phyloP scores from a whole-genome alignment of 2,888 invertebrate genomes.

The Eupithecia inturbata region DNA sequence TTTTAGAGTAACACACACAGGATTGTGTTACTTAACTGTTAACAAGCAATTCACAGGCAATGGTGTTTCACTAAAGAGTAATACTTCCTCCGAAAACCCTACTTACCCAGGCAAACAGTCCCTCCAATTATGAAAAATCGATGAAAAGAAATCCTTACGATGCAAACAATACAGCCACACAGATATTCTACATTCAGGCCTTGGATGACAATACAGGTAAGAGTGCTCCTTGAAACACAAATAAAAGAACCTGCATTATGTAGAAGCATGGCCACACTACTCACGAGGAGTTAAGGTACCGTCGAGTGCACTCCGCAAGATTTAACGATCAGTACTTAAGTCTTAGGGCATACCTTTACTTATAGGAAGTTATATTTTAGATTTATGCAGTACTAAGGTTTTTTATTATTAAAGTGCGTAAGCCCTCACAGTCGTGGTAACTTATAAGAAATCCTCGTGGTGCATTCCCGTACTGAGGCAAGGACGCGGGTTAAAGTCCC shows the following conservation, averaged over 20 bases:
- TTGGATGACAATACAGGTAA: conserved; percentile 12
- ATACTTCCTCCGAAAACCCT: no score
- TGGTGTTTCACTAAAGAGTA: no score
- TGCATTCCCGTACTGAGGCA: no score
- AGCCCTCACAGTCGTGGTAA: no score
- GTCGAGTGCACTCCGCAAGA: conserved; percentile 58
- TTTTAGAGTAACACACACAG: no score
- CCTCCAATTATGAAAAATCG: neutral
- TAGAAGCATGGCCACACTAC: conserved; percentile 49
- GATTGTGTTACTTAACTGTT: no score
- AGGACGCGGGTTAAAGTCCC: no score
- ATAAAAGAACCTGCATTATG: conserved; percentile 28
- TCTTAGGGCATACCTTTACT: neutral
- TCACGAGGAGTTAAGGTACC: conserved; percentile 52
- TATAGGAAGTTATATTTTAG: conserved; percentile 2
- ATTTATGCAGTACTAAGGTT: no score
- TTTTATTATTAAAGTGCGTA: no score
- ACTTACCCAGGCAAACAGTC: neutral
- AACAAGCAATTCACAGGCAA: no score
- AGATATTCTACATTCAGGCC: neutral
- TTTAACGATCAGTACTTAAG: conserved; percentile 58
- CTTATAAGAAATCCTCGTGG: no score
- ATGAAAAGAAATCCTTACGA: neutral
- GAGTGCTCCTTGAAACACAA: conserved; percentile 33
- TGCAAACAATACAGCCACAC: neutral